These are phyloP conservation scores for Salticus scenicus DNA, from an alignment of 2,888 invertebrate species.

Conservation along the genomic window DNA sequence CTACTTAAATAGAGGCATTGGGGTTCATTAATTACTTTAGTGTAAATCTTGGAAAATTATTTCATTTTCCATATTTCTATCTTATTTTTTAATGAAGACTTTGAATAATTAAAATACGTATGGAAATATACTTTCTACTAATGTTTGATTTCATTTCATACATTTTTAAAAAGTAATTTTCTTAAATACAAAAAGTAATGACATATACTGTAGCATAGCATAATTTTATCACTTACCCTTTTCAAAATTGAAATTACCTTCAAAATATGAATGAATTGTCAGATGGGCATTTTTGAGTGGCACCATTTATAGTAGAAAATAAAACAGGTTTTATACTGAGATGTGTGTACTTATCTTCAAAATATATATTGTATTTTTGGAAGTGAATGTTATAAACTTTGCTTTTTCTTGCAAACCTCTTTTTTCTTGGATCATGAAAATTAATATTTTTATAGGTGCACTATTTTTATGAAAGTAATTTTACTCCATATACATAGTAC, in stretches of 20 bases:
- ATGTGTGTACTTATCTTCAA: slow-evolving; percentile 1
- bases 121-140: no score
- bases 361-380: slow-evolving; percentile 26
- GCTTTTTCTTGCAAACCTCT: slow-evolving; percentile 23
- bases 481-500: background rate
- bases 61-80: no score
- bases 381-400: slow-evolving; percentile 12
- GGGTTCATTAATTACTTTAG: no score
- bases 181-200: no score
- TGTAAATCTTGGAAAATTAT: no score
- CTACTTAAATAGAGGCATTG: no score
- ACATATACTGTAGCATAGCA: no score
- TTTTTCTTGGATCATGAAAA: slow-evolving; percentile 15
- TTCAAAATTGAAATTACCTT: background rate
- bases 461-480: slow-evolving; percentile 20
- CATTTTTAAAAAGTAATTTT: no score
- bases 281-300: background rate
- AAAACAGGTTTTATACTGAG: slow-evolving; percentile 3
- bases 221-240: no score
- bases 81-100: no score
- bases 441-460: slow-evolving; percentile 28
- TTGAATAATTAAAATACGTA: no score
- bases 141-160: no score
- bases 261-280: slow-evolving; percentile 2
- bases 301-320: background rate